A percentile compares a stretch with the other conserved stretches of the same genome.
Evolutionary conservation across 2,113 vertebrate species (phyloP).

Genomic region (Myodes glareolus): DNA sequence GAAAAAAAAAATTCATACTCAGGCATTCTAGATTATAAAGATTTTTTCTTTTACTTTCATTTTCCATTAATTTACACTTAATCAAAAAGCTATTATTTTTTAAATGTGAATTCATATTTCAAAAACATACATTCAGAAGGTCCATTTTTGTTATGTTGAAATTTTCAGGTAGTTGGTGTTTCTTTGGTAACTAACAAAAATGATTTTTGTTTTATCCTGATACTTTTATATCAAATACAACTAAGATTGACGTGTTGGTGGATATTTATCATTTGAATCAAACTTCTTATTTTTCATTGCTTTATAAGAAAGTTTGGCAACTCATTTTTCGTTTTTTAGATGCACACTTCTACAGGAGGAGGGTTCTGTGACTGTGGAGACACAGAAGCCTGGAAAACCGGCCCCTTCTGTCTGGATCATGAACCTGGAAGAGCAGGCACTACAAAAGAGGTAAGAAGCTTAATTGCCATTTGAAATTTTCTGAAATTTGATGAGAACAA

Average conservation of each 20-base stretch:
- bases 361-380: constrained; percentile 99
- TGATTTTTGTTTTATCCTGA: constrained; percentile 8
- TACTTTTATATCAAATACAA: constrained; percentile 38
- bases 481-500: constrained; percentile 40
- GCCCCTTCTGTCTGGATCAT: constrained; percentile 94
- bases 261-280: constrained; percentile 42
- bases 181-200: constrained; percentile 3
- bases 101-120: neutral
- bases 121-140: constrained; percentile 27
- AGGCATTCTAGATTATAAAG: constrained; percentile 18
- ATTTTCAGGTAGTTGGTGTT: neutral
- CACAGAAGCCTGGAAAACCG: constrained; percentile 97
- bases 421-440: constrained; percentile 88
- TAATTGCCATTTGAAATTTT: constrained; percentile 31
- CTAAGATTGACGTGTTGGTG: constrained; percentile 3
- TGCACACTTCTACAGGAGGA: constrained; percentile 97
- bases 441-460: constrained; percentile 91
- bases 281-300: constrained; percentile 27
- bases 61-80: constrained; percentile 16
- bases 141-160: constrained; percentile 15
- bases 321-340: constrained; percentile 85
- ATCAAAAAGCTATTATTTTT: neutral
- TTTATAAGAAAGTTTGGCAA: constrained; percentile 53
- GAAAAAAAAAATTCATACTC: neutral
- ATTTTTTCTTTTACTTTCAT: neutral